Evolutionary conservation across 2,888 invertebrate species (phyloP), one percentile per base, ranked within the genome.

Genomic region (Boloria selene): DNA sequence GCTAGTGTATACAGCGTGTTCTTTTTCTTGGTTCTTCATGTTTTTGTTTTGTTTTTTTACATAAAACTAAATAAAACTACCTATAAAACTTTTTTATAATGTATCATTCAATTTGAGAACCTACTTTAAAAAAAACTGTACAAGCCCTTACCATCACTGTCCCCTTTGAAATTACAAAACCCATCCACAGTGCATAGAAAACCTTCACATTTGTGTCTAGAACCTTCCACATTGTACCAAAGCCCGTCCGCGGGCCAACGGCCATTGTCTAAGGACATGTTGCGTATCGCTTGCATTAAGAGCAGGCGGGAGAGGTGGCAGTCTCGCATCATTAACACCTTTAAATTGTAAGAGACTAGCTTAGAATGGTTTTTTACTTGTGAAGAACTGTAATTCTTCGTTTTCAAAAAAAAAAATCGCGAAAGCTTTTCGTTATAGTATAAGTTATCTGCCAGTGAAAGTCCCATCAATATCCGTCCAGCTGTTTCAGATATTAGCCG

Each of bases 171-270:
- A 62, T 78, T 82, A 77, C 93, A 91, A 70, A 93, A 93, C 0
- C 95, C 95, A 71, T 95, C 95, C 5, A 93, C 94, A 0, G 95
- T 93, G 72, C 97, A 97, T 17, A 97, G 81, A 74, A 97, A 96
- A 0, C 95, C 95, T 13, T 92, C 92, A 74, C 96, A 96, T 67
- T 85, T 88, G 52, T 72, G 76, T 45, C 81, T 87, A 2, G 69
- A 72, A 2, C 80, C 82, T 2, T 77, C 79, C 1, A 78, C 82
- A 16, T 82, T 81, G 77, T 90, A 88, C 88, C 94, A 94, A 7
- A 87, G 74, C 0, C 89, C 90, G 68, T 81, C 82, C 0, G 87
- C 86, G 4, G 89, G 83, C 88, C 90, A 90, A 17, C 77, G 79
- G 0, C 79, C 77, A 71, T 88, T 87, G 70, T 91, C 86, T 0